Evolutionary conservation across 2,888 invertebrate genomes (phyloP).

Genomic region (Polylopha cassiicola): DNA sequence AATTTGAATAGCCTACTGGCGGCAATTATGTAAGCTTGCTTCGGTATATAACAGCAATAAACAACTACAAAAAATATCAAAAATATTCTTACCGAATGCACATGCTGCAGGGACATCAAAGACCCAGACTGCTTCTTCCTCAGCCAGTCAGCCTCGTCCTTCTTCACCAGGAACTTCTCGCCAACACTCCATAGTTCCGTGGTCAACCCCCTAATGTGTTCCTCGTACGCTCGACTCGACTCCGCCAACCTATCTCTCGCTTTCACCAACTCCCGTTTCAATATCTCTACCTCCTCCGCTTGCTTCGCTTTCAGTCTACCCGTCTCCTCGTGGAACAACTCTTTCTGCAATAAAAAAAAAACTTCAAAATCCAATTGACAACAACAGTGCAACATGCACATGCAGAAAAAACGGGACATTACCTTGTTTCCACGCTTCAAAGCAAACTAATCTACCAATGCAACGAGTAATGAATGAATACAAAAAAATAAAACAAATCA

Average conservation of each 20-base stretch:
- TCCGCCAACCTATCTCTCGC: slow-evolving; percentile 70
- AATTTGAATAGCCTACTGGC: no score
- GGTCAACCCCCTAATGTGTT: slow-evolving; percentile 64
- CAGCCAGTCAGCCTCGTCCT: slow-evolving; percentile 75
- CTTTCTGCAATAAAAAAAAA: slow-evolving; percentile 58
- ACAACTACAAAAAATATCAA: slow-evolving; percentile 4
- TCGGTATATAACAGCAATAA: no score
- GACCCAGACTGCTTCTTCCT: slow-evolving; percentile 60
- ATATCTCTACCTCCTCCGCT: slow-evolving; percentile 68
- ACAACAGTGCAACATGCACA: slow-evolving; percentile 32
- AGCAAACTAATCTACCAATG: slow-evolving; percentile 28
- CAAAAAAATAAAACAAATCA: slow-evolving; percentile 64
- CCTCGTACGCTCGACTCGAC: slow-evolving; percentile 54
- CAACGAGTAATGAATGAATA: slow-evolving; percentile 28
- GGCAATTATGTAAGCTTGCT: no score
- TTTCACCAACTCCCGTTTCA: slow-evolving; percentile 70
- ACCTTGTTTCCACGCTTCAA: slow-evolving; percentile 40
- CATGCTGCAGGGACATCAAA: slow-evolving; percentile 65
- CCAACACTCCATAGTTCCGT: slow-evolving; percentile 79
- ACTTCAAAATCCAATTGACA: slow-evolving; percentile 14
- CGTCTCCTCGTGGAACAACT: slow-evolving; percentile 80
- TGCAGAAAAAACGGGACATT: slow-evolving; percentile 41
- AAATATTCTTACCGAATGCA: slow-evolving; percentile 54
- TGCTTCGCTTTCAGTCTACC: slow-evolving; percentile 65
- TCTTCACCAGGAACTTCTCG: slow-evolving; percentile 77